Evolutionary conservation across 2,797 vertebrate genomes (phyloP).

Genomic region (Erpetoichthys calabaricus): DNA sequence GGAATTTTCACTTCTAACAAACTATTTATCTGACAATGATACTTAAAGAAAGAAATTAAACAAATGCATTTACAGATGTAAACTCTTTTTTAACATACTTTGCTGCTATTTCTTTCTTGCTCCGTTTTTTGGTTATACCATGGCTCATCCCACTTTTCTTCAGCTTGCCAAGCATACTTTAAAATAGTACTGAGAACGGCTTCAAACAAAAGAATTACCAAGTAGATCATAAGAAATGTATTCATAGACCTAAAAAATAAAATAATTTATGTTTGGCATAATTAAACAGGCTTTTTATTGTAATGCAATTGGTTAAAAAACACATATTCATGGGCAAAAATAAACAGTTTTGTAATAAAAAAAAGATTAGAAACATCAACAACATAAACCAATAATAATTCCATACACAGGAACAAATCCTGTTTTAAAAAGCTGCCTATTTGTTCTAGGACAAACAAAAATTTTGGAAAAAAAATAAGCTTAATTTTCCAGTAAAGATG

Average conservation of each 20-base stretch:
- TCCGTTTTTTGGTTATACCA: conserved; percentile 92
- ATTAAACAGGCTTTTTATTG: too few relatives aligned
- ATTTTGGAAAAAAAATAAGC: too few relatives aligned
- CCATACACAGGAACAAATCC: too few relatives aligned
- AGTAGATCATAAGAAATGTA: conserved; percentile 88
- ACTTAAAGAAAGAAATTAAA: too few relatives aligned
- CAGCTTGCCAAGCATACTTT: conserved; percentile 89
- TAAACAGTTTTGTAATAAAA: not conserved
- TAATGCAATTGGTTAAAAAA: not conserved
- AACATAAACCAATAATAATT: too few relatives aligned
- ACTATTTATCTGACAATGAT: too few relatives aligned
- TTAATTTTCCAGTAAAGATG: too few relatives aligned
- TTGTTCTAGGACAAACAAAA: too few relatives aligned
- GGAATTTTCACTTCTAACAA: too few relatives aligned
- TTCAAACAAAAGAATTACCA: conserved; percentile 85
- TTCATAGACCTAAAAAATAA: conserved; percentile 79
- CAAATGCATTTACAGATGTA: too few relatives aligned
- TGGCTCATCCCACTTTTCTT: conserved; percentile 81
- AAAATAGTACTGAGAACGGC: conserved; percentile 89
- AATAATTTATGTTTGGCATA: not conserved
- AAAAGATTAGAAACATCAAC: not conserved
- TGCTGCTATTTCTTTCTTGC: conserved; percentile 87
- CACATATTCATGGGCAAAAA: not conserved
- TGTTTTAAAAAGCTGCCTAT: too few relatives aligned
- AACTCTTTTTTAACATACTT: conserved; percentile 43